Conservation (phyloP, 2,113 vertebrate species). For the Castor canadensis region DNA sequence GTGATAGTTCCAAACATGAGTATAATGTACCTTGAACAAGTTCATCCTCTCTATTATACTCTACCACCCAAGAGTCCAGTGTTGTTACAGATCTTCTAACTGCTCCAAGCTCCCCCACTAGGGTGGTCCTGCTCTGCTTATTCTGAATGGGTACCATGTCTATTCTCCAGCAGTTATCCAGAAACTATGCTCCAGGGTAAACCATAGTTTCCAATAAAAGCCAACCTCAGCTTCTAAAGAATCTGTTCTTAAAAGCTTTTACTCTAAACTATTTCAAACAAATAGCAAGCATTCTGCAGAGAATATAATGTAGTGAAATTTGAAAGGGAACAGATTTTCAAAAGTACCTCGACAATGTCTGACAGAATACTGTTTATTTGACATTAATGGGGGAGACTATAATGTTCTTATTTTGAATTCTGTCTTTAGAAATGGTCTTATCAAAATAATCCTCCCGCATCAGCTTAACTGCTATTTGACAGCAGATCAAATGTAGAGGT, state of each 20-base stretch:
- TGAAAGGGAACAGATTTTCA: constrained; percentile 40
- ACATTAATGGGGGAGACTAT: constrained; percentile 25
- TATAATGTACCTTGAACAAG: too few species aligned
- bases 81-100: neutral
- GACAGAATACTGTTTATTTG: constrained; percentile 46
- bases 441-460: constrained; percentile 59
- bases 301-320: constrained; percentile 20
- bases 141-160: neutral
- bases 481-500: constrained; percentile 47
- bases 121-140: neutral
- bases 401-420: constrained; percentile 61
- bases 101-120: neutral
- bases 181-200: neutral
- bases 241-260: constrained; percentile 36
- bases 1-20: too few species aligned
- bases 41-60: too few species aligned
- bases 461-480: constrained; percentile 52
- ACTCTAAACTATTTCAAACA: constrained; percentile 41
- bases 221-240: neutral
- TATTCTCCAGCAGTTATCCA: neutral
- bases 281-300: neutral
- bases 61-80: fast-evolving
- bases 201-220: neutral
- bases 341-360: neutral
- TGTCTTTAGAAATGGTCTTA: constrained; percentile 64